Evolutionary conservation across 2,797 vertebrate species (phyloP).

Genomic region (Babyrousa celebensis): DNA sequence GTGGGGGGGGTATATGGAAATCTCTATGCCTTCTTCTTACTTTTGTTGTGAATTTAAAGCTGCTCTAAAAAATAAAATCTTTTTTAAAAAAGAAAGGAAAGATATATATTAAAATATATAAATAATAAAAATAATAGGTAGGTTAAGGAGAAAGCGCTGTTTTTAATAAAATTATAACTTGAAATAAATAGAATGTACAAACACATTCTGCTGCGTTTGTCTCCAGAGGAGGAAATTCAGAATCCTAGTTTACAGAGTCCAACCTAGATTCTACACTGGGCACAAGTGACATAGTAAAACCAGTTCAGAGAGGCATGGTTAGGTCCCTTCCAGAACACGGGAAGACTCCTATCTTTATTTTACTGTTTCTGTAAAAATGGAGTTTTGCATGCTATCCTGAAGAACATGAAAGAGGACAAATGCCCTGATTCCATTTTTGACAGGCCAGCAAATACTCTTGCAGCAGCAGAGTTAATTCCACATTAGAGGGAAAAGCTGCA

Average conservation of each 20-base stretch:
- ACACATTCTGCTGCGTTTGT: neutral
- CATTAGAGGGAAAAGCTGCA: neutral
- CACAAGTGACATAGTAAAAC: neutral
- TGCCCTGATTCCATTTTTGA: neutral
- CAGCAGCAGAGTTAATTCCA: neutral
- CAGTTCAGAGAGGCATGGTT: neutral
- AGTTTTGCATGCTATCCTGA: neutral
- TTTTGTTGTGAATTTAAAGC: neutral
- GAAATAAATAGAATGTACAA: neutral
- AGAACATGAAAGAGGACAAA: neutral
- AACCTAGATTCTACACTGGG: neutral
- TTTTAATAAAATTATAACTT: constrained; percentile 30
- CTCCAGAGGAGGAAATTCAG: constrained; percentile 32
- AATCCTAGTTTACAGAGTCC: constrained; percentile 18
- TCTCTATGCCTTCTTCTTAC: neutral
- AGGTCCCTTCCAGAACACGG: neutral
- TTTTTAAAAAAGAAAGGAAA: neutral
- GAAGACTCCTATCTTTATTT: neutral
- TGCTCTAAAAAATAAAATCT: neutral
- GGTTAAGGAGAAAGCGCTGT: neutral
- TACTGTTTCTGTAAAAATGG: neutral
- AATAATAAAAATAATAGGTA: neutral
- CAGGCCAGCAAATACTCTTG: neutral
- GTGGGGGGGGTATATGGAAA: neutral
- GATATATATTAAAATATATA: neutral